A percentile compares a stretch with the other conserved stretches of the same genome.
Evolutionary conservation across 2,888 invertebrate species (phyloP).

Genomic region (Phaedon cochleariae): DNA sequence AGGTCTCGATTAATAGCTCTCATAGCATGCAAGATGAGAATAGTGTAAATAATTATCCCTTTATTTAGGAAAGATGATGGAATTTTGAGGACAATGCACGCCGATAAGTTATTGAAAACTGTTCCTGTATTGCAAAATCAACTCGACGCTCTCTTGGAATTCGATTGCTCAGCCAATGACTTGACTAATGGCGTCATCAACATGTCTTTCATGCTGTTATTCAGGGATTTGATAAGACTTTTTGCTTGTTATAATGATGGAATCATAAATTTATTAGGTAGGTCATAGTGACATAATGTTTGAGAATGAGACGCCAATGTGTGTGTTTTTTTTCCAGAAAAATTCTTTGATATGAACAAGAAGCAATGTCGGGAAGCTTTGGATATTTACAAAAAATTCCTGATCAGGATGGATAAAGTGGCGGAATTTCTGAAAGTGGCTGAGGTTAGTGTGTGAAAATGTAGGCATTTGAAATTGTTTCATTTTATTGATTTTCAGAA

Average conservation of each 20-base stretch:
- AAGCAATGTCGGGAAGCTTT: constrained; percentile 98
- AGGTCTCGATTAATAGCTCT: background rate
- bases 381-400: constrained; percentile 98
- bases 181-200: constrained; percentile 93
- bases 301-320: background rate
- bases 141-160: constrained; percentile 94
- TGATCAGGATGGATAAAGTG: constrained; percentile 97
- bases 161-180: constrained; percentile 96
- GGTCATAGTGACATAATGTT: background rate
- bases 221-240: constrained; percentile 85
- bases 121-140: constrained; percentile 95
- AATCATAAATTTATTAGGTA: constrained; percentile 91
- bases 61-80: constrained; percentile 92
- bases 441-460: constrained; percentile 62
- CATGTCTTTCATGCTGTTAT: constrained; percentile 83
- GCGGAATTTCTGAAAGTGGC: constrained; percentile 95
- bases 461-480: no score
- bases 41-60: no score
- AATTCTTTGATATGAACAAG: constrained; percentile 99
- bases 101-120: constrained; percentile 96
- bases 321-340: constrained; percentile 70
- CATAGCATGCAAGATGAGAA: no score
- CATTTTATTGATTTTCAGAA: constrained; percentile 65
- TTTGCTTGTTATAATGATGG: constrained; percentile 99
- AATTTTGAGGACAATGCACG: constrained; percentile 94